Evolutionary conservation across 2,113 vertebrate genomes (phyloP).

Genomic region (Corythoichthys intestinalis): DNA sequence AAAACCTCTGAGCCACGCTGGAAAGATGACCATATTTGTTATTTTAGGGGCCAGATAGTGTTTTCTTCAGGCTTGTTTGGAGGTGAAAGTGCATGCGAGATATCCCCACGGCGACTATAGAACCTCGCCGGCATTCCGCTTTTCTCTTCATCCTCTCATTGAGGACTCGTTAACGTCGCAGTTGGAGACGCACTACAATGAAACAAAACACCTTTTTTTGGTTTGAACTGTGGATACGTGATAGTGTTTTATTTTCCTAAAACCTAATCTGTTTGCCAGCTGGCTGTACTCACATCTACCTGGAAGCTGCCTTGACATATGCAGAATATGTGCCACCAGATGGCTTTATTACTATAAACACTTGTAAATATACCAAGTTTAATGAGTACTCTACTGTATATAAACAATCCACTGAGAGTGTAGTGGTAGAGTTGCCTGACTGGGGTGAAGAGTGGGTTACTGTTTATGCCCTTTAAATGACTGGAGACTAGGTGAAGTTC

Average conservation of each 20-base stretch:
- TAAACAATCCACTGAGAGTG: no score
- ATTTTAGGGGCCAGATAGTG: slow-evolving; percentile 37
- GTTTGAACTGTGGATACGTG: neutral
- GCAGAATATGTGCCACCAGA: neutral
- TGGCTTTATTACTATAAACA: neutral
- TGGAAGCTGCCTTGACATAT: neutral
- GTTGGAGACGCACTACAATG: neutral
- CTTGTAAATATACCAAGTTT: neutral
- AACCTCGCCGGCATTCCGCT: slow-evolving; percentile 34
- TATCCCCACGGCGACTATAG: slow-evolving; percentile 42
- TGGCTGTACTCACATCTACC: neutral
- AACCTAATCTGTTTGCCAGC: neutral
- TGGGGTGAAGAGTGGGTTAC: no score
- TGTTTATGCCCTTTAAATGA: no score
- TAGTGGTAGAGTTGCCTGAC: no score
- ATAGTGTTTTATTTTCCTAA: neutral
- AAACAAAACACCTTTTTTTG: neutral
- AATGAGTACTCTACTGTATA: no score
- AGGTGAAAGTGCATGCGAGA: slow-evolving; percentile 39
- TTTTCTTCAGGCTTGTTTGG: slow-evolving; percentile 53
- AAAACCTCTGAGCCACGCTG: slow-evolving; percentile 17
- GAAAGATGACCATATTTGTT: slow-evolving; percentile 22
- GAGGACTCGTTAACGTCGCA: neutral
- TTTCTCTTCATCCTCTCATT: neutral
- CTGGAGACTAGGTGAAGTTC: no score